These are phyloP conservation scores for Argynnis bischoffii DNA, from an alignment of 2,888 invertebrate genomes.

Conservation along the genomic window DNA sequence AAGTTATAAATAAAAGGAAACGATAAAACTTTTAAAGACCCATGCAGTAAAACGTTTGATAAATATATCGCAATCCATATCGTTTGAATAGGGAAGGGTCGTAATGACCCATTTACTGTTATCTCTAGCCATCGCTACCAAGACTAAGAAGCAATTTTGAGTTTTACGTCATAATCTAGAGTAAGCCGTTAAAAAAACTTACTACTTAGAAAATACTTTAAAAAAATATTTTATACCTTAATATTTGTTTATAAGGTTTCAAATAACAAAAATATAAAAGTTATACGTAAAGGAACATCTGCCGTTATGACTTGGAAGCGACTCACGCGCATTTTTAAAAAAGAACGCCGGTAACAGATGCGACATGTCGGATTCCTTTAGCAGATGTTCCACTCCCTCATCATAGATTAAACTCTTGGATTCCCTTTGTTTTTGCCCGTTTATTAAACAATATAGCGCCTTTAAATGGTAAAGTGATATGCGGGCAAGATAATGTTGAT, in stretches of 20 bases:
- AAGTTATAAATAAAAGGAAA: constrained; percentile 66
- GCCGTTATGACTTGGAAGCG: constrained; percentile 64
- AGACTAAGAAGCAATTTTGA: constrained; percentile 68
- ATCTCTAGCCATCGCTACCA: constrained; percentile 70
- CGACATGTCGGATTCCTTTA: constrained; percentile 77
- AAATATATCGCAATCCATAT: constrained; percentile 67
- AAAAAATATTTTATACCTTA: constrained; percentile 42
- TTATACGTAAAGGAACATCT: constrained; percentile 62
- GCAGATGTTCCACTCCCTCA: constrained; percentile 80
- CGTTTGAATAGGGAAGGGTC: constrained; percentile 63
- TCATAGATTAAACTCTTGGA: constrained; percentile 75
- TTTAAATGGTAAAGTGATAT: constrained; percentile 69
- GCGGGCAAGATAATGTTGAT: constrained; percentile 67
- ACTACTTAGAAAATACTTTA: constrained; percentile 29
- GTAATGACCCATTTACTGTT: constrained; percentile 75
- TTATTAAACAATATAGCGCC: constrained; percentile 68
- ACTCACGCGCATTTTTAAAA: constrained; percentile 74
- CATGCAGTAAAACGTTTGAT: constrained; percentile 60
- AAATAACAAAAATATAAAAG: constrained; percentile 34
- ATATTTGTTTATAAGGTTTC: constrained; percentile 43
- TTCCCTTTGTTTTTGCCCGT: constrained; percentile 71
- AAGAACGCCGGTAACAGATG: constrained; percentile 73
- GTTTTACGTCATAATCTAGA: constrained; percentile 78
- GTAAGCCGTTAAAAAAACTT: constrained; percentile 42
- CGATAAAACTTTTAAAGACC: constrained; percentile 66